Percentiles rank a stretch among this genome's conserved stretches.
These are phyloP conservation scores for Apis mellifera DNA, from an alignment of 1,140 invertebrate species.

Conservation along the genomic window Amel_HAv3.1 CM009942.2:4683501-4684000, in stretches of 20 bases:
- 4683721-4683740: constrained; percentile 8
- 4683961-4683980: constrained; percentile 50
- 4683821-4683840: constrained; percentile 66
- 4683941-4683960: constrained; percentile 59
- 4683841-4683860: constrained; percentile 59
- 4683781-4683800: constrained; percentile 69
- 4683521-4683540: too few species aligned
- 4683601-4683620: too few species aligned
- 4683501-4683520: too few species aligned
- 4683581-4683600: too few species aligned
- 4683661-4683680: background rate
- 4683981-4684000: constrained; percentile 33
- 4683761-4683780: constrained; percentile 77
- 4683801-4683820: constrained; percentile 68
- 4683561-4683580: too few species aligned
- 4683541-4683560: too few species aligned
- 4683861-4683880: constrained; percentile 22
- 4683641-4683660: background rate
- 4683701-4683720: background rate
- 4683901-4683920: constrained; percentile 57
- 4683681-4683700: background rate
- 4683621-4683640: background rate
- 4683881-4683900: constrained; percentile 57
- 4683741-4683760: constrained; percentile 75
- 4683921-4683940: constrained; percentile 60